These are phyloP conservation scores for Pongo abelii DNA, from an alignment of 2,113 vertebrate species.

Conservation along the genomic window DNA sequence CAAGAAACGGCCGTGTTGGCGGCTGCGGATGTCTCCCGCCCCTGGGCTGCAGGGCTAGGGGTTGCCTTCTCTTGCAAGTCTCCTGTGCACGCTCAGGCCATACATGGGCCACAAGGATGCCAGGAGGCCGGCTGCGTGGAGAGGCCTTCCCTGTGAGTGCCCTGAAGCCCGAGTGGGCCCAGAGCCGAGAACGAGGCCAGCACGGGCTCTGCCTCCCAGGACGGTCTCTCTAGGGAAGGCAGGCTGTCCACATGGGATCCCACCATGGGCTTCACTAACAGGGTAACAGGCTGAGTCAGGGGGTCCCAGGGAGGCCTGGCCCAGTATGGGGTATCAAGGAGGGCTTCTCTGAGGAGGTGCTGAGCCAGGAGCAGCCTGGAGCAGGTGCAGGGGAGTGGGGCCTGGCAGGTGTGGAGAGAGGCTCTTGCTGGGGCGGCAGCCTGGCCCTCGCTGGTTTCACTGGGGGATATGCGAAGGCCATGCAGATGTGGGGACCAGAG, in stretches of 20 bases:
- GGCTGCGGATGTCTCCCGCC: fast-evolving
- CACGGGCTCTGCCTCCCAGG: not conserved
- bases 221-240: not conserved
- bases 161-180: not conserved
- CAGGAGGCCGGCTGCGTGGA: fast-evolving
- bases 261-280: too few species aligned
- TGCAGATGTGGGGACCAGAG: not conserved
- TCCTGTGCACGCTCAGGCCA: fast-evolving
- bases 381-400: not conserved
- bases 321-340: too few species aligned
- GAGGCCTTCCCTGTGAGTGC: not conserved
- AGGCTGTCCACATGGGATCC: fast-evolving
- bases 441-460: too few species aligned
- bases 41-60: not conserved
- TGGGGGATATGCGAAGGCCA: not conserved
- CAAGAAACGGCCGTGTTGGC: not conserved
- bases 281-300: fast-evolving
- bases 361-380: too few species aligned
- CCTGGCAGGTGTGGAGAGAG: fast-evolving
- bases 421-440: fast-evolving
- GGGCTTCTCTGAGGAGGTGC: not conserved
- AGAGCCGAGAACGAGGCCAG: not conserved
- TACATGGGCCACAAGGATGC: not conserved
- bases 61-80: not conserved
- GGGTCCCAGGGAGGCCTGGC: not conserved